These are phyloP conservation scores for Miltochrista miniata DNA, from an alignment of 2,888 invertebrate genomes.

Conservation along the genomic window DNA sequence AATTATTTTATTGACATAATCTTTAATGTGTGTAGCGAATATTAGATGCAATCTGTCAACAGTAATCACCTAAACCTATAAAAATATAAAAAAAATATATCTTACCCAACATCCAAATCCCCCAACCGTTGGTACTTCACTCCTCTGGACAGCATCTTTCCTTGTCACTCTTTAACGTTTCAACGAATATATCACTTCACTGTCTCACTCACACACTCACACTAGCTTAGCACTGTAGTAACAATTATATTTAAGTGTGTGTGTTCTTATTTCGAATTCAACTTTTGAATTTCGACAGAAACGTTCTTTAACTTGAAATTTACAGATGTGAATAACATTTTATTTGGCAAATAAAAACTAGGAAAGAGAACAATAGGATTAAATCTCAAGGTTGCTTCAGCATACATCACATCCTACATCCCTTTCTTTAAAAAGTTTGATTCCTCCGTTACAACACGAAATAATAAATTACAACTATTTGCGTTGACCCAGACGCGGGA, in stretches of 20 bases:
- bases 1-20: too few relatives aligned
- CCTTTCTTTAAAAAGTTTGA: too few relatives aligned
- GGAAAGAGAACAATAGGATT: too few relatives aligned
- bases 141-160: slow-evolving; percentile 58
- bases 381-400: too few relatives aligned
- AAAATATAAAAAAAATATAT: background rate
- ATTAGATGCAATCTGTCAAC: too few relatives aligned
- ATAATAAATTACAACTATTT: too few relatives aligned
- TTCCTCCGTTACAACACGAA: too few relatives aligned
- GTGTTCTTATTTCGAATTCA: slow-evolving; percentile 18
- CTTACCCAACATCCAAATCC: slow-evolving; percentile 66
- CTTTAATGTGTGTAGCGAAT: too few relatives aligned
- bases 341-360: too few relatives aligned
- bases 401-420: too few relatives aligned
- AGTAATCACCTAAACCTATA: background rate
- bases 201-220: slow-evolving; percentile 34
- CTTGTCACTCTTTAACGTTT: slow-evolving; percentile 30
- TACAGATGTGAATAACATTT: background rate
- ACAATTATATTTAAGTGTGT: slow-evolving; percentile 11
- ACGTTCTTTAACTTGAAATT: slow-evolving; percentile 9
- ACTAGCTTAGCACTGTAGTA: slow-evolving; percentile 24
- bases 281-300: slow-evolving; percentile 15
- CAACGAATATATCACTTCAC: slow-evolving; percentile 14
- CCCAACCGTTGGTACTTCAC: slow-evolving; percentile 66
- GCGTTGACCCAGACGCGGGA: too few relatives aligned